A percentile compares a stretch with the other conserved stretches of the same genome.
Conservation (phyloP, 2,888 invertebrate genomes). For the Adineta ricciae region DNA sequence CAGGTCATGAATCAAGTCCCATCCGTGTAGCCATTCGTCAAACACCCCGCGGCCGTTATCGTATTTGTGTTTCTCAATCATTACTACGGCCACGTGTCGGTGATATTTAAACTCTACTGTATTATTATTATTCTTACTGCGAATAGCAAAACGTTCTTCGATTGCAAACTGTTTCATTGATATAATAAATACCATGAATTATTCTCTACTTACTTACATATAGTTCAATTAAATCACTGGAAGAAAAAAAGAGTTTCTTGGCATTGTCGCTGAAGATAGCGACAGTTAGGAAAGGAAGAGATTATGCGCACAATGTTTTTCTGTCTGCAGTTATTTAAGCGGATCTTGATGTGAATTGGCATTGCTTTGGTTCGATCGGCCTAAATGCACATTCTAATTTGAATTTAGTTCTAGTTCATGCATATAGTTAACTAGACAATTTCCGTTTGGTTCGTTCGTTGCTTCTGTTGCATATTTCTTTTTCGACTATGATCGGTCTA, state of each 20-base stretch:
- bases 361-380: neutral
- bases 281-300: neutral
- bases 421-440: neutral
- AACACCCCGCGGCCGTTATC: neutral
- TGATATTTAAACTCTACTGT: neutral
- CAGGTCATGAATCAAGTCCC: neutral
- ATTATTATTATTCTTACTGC: neutral
- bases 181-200: neutral
- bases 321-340: neutral
- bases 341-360: neutral
- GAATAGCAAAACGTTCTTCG: too few relatives aligned
- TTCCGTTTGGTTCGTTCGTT: neutral
- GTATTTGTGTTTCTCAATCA: constrained; percentile 1
- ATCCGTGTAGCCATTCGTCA: neutral
- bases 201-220: too few relatives aligned
- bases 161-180: neutral
- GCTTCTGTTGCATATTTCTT: neutral
- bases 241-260: too few relatives aligned
- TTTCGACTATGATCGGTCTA: neutral
- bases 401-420: neutral
- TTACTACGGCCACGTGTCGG: neutral
- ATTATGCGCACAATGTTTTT: neutral
- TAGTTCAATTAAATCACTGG: too few relatives aligned
- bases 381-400: neutral
- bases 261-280: neutral